Evolutionary conservation across 2,113 vertebrate species (phyloP).

Genomic region (Corvus moneduloides): DNA sequence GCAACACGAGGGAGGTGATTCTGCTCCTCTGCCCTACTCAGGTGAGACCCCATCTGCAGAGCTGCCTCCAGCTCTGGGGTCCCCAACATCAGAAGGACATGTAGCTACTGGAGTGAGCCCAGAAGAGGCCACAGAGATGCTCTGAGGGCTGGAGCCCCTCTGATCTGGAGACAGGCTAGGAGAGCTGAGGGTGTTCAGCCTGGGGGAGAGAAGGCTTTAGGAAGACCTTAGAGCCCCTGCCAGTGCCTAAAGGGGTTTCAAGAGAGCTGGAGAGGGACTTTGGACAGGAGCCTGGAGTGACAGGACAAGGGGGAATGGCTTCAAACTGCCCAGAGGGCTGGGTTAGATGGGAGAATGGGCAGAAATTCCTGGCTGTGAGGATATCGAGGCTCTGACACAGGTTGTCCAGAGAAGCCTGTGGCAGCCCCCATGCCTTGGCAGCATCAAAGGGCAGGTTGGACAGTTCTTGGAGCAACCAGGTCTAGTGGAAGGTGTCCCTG

Average conservation of each 20-base stretch:
- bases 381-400: fast-evolving
- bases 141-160: neutral
- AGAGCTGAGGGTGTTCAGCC: neutral
- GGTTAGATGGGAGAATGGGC: too few species aligned
- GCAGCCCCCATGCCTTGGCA: neutral
- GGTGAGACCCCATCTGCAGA: neutral
- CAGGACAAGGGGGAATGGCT: fast-evolving
- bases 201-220: fast-evolving
- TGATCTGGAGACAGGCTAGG: neutral
- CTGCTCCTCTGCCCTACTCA: neutral
- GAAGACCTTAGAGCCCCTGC: neutral
- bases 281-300: fast-evolving
- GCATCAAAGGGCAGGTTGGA: fast-evolving
- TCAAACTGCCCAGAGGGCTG: neutral
- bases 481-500: neutral
- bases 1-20: neutral
- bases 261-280: neutral
- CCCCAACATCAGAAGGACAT: neutral
- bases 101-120: neutral
- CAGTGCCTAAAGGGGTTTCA: fast-evolving
- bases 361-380: fast-evolving
- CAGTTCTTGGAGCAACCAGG: fast-evolving
- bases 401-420: neutral
- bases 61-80: neutral
- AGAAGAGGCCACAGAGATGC: neutral